Percentiles rank a stretch among this genome's conserved stretches.
Conservation (phyloP, 2,797 vertebrate species). For the Chelon labrosus region DNA sequence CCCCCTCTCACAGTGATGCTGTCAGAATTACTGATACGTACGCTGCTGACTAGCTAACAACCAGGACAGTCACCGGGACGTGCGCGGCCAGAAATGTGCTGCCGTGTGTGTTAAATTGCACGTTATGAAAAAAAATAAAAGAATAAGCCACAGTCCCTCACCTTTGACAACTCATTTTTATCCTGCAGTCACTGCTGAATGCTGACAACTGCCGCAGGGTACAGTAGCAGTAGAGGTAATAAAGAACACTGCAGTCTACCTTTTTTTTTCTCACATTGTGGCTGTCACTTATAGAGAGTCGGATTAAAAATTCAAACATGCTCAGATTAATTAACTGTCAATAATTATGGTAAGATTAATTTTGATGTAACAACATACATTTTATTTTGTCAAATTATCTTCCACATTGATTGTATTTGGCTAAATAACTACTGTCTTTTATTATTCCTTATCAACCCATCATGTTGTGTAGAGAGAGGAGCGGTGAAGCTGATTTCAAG, state of each 20-base stretch:
- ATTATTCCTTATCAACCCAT: background rate
- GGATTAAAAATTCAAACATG: background rate
- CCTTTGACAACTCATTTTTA: conserved; percentile 33
- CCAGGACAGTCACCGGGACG: conserved; percentile 16
- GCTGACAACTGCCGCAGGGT: conserved; percentile 17
- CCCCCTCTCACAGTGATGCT: conserved; percentile 18
- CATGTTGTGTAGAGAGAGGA: no score
- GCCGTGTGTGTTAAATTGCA: conserved; percentile 35
- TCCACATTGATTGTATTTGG: background rate
- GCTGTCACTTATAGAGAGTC: background rate
- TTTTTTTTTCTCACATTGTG: background rate
- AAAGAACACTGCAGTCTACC: background rate
- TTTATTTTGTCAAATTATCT: conserved; percentile 4
- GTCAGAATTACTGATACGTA: conserved; percentile 43
- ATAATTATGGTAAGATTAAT: background rate
- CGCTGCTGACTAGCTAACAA: conserved; percentile 44
- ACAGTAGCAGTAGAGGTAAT: background rate
- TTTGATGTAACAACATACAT: background rate
- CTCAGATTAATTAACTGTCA: background rate
- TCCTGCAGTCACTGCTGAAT: conserved; percentile 35
- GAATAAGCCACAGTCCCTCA: conserved; percentile 36
- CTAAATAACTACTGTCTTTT: background rate
- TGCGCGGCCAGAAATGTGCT: conserved; percentile 26
- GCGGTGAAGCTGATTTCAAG: background rate
- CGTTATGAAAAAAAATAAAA: background rate